Conservation (phyloP, 2,113 vertebrate genomes). For the Cettia cetti region DNA sequence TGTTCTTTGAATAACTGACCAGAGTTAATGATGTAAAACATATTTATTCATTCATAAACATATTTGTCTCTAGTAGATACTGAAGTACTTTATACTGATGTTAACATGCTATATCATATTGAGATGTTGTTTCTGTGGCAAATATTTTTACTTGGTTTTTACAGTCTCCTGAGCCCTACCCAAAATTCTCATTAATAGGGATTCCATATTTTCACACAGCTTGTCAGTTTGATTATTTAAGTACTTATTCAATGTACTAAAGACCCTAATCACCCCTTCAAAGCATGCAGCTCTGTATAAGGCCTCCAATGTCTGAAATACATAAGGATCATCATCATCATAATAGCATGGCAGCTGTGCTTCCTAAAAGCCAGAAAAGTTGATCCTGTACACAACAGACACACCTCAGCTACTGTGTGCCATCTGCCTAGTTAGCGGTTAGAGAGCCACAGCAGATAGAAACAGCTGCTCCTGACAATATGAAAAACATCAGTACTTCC, state of each 20-base stretch:
- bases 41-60: not conserved
- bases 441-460: slow-evolving; percentile 57
- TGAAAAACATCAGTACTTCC: slow-evolving; percentile 70
- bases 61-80: not conserved
- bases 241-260: slow-evolving; percentile 61
- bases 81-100: not conserved
- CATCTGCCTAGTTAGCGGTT: slow-evolving; percentile 71
- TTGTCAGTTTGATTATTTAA: slow-evolving; percentile 72
- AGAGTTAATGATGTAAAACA: not conserved
- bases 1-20: not conserved
- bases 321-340: slow-evolving; percentile 60
- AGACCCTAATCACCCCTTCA: slow-evolving; percentile 68
- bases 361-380: slow-evolving; percentile 69
- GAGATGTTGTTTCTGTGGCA: not conserved
- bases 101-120: not conserved
- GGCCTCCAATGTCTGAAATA: slow-evolving; percentile 58
- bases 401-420: slow-evolving; percentile 72
- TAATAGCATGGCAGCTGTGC: slow-evolving; percentile 66
- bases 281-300: slow-evolving; percentile 55
- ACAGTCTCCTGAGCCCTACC: not conserved
- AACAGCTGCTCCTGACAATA: slow-evolving; percentile 78
- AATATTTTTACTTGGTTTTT: not conserved
- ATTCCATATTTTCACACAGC: slow-evolving; percentile 71
- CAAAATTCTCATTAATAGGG: slow-evolving; percentile 70
- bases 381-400: slow-evolving; percentile 62